Conservation (phyloP, 2,113 vertebrate species). For the Thalassoma bifasciatum region DNA sequence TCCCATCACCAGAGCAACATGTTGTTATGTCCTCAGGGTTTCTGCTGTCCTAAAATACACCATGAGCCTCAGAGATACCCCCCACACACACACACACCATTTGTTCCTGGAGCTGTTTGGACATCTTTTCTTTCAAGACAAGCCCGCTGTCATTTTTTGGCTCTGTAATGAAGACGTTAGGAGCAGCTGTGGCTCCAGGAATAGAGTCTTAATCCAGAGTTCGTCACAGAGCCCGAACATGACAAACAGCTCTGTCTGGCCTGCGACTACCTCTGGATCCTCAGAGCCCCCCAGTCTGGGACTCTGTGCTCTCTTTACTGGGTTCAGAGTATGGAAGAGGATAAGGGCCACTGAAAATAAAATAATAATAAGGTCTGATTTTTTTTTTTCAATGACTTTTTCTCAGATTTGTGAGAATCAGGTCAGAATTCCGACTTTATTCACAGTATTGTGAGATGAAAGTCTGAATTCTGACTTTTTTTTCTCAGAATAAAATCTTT, state of each 20-base stretch:
- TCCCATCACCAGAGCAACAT: conserved; percentile 46
- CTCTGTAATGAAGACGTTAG: conserved; percentile 48
- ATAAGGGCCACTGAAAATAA: too few species aligned
- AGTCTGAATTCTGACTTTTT: too few species aligned
- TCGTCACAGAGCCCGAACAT: conserved; percentile 36
- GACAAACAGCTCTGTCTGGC: conserved; percentile 31
- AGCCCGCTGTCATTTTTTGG: conserved; percentile 37
- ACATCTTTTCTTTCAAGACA: conserved; percentile 65
- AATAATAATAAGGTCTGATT: too few species aligned
- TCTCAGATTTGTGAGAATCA: too few species aligned
- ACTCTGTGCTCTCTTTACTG: too few species aligned
- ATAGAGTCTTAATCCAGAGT: conserved; percentile 70
- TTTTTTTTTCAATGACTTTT: too few species aligned
- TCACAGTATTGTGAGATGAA: too few species aligned
- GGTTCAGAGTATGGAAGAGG: too few species aligned
- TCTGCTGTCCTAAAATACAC: conserved; percentile 56
- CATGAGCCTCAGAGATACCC: conserved; percentile 12
- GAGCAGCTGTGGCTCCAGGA: conserved; percentile 70
- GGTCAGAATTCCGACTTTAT: too few species aligned
- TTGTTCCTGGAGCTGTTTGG: conserved; percentile 47
- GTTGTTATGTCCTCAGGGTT: conserved; percentile 21
- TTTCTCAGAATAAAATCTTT: too few species aligned
- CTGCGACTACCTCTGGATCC: background rate
- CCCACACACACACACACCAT: too few species aligned
- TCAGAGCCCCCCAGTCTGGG: background rate